A percentile compares a stretch with the other conserved stretches of the same genome.
These are phyloP conservation scores for Ctenoplectra terminalis DNA, from an alignment of 1,140 invertebrate genomes.

Conservation along the genomic window DNA sequence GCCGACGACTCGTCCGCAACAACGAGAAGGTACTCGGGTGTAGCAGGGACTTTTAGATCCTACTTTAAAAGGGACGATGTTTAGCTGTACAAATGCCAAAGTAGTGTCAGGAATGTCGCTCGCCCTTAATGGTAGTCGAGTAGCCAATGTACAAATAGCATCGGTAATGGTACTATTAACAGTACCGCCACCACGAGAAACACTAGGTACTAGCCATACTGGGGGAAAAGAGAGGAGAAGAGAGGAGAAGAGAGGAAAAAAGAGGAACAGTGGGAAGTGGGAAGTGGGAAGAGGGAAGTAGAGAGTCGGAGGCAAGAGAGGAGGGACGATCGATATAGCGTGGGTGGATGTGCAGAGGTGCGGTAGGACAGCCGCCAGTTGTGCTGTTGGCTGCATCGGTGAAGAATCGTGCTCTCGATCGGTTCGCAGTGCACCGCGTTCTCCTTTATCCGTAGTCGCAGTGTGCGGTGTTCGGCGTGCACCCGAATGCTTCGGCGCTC, in stretches of 20 bases:
- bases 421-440: neutral
- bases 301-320: conserved; percentile 55
- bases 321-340: conserved; percentile 80
- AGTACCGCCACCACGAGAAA: conserved; percentile 40
- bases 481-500: conserved; percentile 1
- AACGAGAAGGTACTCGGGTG: neutral
- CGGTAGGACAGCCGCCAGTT: conserved; percentile 76
- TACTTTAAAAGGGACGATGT: neutral
- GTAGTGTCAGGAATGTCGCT: neutral
- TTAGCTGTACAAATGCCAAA: conserved; percentile 2
- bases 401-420: conserved; percentile 52
- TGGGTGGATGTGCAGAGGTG: conserved; percentile 80
- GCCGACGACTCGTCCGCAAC: too few species aligned
- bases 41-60: too few species aligned
- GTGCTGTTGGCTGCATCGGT: conserved; percentile 79
- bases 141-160: conserved; percentile 36
- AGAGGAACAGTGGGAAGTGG: conserved; percentile 58
- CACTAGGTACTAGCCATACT: conserved; percentile 21
- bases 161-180: conserved; percentile 43
- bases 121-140: neutral
- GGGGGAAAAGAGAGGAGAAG: conserved; percentile 5
- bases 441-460: neutral
- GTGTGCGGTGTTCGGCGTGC: neutral
- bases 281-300: conserved; percentile 5
- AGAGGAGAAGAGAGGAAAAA: conserved; percentile 48